Evolutionary conservation across 2,888 invertebrate species (phyloP).

Genomic region (Neelides folsomi): DNA sequence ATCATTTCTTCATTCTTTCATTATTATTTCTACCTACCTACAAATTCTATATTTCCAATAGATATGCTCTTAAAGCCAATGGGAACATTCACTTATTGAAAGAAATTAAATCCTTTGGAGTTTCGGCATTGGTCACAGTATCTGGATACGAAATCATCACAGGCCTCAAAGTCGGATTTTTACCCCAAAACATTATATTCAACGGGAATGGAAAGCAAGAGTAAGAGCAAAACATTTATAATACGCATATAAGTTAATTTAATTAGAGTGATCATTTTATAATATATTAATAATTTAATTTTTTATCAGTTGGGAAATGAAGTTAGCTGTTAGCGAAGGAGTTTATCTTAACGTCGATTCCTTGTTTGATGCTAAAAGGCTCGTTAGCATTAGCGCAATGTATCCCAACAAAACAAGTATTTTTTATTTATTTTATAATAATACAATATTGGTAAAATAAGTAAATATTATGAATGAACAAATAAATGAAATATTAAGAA

Average conservation of each 20-base stretch:
- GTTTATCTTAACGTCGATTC: conserved; percentile 39
- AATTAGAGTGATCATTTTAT: no score
- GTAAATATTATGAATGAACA: no score
- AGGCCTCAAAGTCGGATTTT: conserved; percentile 36
- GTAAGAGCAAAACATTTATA: conserved; percentile 16
- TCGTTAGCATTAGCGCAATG: conserved; percentile 32
- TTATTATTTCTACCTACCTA: no score
- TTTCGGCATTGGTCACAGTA: conserved; percentile 34
- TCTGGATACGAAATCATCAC: conserved; percentile 38
- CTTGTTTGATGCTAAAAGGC: conserved; percentile 36
- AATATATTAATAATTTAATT: background rate
- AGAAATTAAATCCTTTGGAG: conserved; percentile 30
- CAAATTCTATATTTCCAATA: no score
- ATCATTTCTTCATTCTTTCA: no score
- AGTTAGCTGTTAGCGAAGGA: conserved; percentile 35
- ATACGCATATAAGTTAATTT: background rate
- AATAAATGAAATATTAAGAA: no score
- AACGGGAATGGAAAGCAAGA: conserved; percentile 39
- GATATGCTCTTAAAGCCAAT: conserved; percentile 39
- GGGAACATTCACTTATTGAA: conserved; percentile 34
- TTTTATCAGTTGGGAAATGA: conserved; percentile 36
- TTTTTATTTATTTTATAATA: background rate
- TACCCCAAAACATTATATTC: conserved; percentile 35
- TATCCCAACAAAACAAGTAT: conserved; percentile 10
- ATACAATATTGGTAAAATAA: no score